Evolutionary conservation across 2,888 invertebrate genomes (phyloP), one percentile per base, ranked within the genome.

Genomic region (Synergus umbraculus): DNA sequence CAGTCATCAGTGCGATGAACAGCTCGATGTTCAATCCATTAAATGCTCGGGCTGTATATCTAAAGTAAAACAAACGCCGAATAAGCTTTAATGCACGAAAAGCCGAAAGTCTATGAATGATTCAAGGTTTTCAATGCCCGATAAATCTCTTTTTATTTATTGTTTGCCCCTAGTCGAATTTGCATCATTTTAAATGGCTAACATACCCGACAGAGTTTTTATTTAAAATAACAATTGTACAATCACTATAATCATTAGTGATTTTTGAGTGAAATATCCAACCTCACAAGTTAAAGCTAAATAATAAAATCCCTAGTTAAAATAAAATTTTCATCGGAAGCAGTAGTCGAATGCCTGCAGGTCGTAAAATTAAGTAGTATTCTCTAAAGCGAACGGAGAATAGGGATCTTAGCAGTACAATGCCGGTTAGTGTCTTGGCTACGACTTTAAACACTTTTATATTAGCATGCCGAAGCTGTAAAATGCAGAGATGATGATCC

Each of bases 331-430:
- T 54, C 13, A 15, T 15, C 5, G 49, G 49, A 12, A 54, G 49
- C 49, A 54, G 49, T 12, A 15, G 49, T 54, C 49, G 49, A 54
- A 15, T 76, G 73, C 77, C 79, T 79, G 80, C 65, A 81, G 82
- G 73, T 88, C 88, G 86, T 90, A 88, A 88, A 89, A 81, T 87
- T 88, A 88, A 87, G 85, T 86, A 87, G 87, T 85, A 85, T 83
- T 82, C 85, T 85, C 85, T 78, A 83, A 76, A 84, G 84, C 79
- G 77, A 67, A 76, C 58, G 76, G 76, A 76, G 78, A 37, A 67
- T 58, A 65, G 78, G 69, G 66, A 58, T 66, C 60, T 58, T 76
- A 79, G 78, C 73, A 78, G 81, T 78, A 76, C 77, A 80, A 82
- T 79, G 79, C 69, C 54, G 73, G 67, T 37, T 44, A 54, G 15